Evolutionary conservation across 2,888 invertebrate genomes (phyloP).

Genomic region (Eledone cirrhosa): DNA sequence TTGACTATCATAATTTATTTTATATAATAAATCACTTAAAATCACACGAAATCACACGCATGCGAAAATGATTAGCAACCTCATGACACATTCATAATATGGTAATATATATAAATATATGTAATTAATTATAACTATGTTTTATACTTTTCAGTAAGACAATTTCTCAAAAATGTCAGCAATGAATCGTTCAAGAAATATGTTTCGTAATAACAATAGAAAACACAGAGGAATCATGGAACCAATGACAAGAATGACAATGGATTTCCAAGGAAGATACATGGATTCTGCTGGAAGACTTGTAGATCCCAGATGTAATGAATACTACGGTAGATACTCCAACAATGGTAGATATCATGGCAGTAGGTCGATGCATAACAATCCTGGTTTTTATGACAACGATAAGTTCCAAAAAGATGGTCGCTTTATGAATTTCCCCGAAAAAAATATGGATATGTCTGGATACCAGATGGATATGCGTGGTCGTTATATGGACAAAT

Average conservation of each 20-base stretch:
- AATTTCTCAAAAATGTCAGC: background rate
- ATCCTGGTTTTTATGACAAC: background rate
- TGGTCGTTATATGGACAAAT: conserved; percentile 11
- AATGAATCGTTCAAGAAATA: background rate
- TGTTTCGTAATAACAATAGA: background rate
- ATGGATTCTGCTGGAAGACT: background rate
- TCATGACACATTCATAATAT: too few relatives aligned
- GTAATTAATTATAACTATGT: too few relatives aligned
- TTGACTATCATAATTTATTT: too few relatives aligned
- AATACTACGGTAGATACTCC: conserved; percentile 1
- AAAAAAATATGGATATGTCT: conserved; percentile 18
- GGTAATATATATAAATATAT: too few relatives aligned
- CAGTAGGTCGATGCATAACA: background rate
- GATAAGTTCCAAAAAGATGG: background rate
- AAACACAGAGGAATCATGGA: conserved; percentile 1
- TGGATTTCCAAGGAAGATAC: conserved; percentile 6
- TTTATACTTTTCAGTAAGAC: too few relatives aligned
- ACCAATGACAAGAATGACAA: conserved; percentile 11
- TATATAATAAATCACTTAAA: too few relatives aligned
- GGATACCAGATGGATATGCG: conserved; percentile 23
- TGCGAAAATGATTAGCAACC: too few relatives aligned
- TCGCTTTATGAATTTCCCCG: conserved; percentile 20
- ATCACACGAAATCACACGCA: too few relatives aligned
- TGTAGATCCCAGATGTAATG: conserved; percentile 1
- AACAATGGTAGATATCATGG: background rate